Evolutionary conservation across 2,113 vertebrate genomes (phyloP).

Genomic region (Alexandromys fortis): DNA sequence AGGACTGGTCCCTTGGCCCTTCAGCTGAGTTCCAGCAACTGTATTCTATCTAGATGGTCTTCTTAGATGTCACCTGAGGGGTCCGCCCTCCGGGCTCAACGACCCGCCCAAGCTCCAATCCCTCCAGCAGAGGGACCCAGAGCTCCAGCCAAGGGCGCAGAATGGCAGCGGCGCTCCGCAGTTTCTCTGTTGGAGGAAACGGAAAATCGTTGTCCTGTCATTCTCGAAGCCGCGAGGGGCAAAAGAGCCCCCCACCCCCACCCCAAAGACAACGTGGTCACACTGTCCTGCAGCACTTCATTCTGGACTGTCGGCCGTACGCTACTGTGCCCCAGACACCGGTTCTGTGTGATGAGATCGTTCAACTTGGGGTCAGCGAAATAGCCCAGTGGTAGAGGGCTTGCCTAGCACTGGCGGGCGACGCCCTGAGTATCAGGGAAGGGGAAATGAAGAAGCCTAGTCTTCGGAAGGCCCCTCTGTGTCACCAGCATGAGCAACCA

Average conservation of each 20-base stretch:
- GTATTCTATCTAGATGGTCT: fast-evolving
- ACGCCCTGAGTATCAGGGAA: not conserved
- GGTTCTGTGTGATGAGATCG: not conserved
- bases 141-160: not conserved
- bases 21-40: not conserved
- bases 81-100: not conserved
- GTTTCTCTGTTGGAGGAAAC: not conserved
- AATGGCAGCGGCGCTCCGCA: not conserved
- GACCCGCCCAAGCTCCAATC: not conserved
- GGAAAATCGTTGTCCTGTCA: not conserved
- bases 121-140: slow-evolving; percentile 77
- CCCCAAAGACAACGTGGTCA: not conserved
- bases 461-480: not conserved
- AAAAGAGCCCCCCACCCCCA: not conserved
- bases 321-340: not conserved
- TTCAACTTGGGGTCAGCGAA: not conserved
- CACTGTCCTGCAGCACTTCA: not conserved
- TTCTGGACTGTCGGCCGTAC: not conserved
- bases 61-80: not conserved
- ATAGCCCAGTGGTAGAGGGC: not conserved
- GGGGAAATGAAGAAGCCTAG: not conserved
- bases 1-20: not conserved
- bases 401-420: not conserved
- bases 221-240: too few species aligned
- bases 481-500: not conserved